Evolutionary conservation across 2,797 vertebrate species (phyloP), one percentile per base, ranked within the genome.

Genomic region (Enteromius viviparus): DNA sequence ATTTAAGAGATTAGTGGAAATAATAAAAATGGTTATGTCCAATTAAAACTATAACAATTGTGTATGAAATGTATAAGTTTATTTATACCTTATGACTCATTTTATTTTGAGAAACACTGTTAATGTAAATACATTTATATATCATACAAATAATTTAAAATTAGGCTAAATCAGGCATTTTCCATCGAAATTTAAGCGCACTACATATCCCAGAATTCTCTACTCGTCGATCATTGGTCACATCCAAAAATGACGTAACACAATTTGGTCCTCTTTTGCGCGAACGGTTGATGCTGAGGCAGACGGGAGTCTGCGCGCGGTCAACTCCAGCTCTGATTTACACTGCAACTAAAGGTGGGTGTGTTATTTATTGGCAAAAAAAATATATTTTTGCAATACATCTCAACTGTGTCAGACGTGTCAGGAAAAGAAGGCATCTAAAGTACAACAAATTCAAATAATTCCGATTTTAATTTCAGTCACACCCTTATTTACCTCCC

Each of bases 221-320:
- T 11, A 17, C 51, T 62, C 26, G 34, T 55, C 68, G n/a, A 17
- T 42, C 5, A 78, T 40, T 40, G 77, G 51, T 17, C 40, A 49
- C 21, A 17, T 37, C 37, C 3, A 26, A 60, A 19, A 17, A 72
- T 90, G 89, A 91, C 88, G 88, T 68, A 53, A 21, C 8, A 42
- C 47, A 21, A 70, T 87, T 82, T 75, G 85, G 83, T 88, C 47
- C 86, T 85, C 87, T 90, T 89, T 89, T 90, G 88, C 85, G 86
- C 84, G 89, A 84, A 80, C 86, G 26, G 83, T 80, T 74, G 86
- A 75, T 81, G 51, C 81, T 78, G 84, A 86, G 80, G 84, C 82
- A 85, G 84, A 85, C 87, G 17, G 81, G 70, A 85, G 42, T 77
- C 76, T 58, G 83, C 74, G 77, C 86, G 87, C 88, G 85, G 17